These are phyloP conservation scores for Bombus impatiens DNA, from an alignment of 1,140 invertebrate genomes.

Conservation along the genomic window DNA sequence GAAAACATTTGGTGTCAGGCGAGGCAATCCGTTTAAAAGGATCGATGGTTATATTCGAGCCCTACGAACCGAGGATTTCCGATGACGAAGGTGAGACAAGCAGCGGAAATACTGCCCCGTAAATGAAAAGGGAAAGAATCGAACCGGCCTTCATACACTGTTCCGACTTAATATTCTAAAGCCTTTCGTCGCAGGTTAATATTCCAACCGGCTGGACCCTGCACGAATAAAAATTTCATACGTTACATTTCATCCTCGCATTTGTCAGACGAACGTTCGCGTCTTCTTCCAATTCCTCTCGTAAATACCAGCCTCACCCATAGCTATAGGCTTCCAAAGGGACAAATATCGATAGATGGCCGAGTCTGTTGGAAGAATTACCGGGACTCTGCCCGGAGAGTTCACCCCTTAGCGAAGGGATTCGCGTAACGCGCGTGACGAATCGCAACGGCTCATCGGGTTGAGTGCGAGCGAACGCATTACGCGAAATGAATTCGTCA, in stretches of 20 bases:
- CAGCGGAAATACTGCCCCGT: background rate
- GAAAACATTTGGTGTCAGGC: background rate
- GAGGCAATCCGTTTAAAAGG: background rate
- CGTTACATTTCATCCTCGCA: background rate
- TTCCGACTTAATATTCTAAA: too few species aligned
- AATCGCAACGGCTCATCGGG: background rate
- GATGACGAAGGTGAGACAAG: background rate
- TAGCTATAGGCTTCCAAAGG: too few species aligned
- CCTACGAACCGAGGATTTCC: background rate
- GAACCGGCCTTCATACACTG: background rate
- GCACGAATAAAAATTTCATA: background rate
- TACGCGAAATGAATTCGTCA: background rate
- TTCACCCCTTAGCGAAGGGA: background rate
- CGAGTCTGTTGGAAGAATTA: background rate
- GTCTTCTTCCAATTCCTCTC: background rate
- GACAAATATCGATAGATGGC: background rate
- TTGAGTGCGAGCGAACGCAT: background rate
- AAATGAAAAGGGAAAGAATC: background rate
- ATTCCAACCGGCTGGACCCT: background rate
- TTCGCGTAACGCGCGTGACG: conserved; percentile 1
- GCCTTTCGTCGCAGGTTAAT: background rate
- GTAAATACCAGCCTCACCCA: background rate
- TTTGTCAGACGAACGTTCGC: background rate
- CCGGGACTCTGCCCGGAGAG: background rate
- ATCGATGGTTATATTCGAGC: background rate